A percentile compares a stretch with the other conserved stretches of the same genome.
phyloP scores from a whole-genome alignment of 2,888 invertebrate species.

The Pycnomerus fuliginosus region DNA sequence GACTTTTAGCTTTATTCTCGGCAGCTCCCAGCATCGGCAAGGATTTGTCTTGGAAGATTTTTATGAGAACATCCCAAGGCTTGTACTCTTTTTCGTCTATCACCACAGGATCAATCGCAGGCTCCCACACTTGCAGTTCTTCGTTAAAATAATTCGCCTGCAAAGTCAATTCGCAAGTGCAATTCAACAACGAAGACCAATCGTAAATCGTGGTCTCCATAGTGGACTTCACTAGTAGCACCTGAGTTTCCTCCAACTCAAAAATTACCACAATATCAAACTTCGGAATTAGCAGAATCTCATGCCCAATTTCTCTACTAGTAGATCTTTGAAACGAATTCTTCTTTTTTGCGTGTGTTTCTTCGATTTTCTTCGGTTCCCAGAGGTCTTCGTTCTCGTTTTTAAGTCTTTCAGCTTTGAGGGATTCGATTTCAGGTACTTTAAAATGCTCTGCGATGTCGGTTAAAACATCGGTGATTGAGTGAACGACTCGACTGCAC shows the following conservation, averaged over 20 bases:
- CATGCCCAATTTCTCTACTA: conserved; percentile 24
- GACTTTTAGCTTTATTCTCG: conserved; percentile 36
- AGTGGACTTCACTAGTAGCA: conserved; percentile 58
- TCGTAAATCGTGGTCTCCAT: conserved; percentile 63
- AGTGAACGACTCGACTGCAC: conserved; percentile 72
- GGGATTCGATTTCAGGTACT: conserved; percentile 41
- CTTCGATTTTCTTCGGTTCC: conserved; percentile 66
- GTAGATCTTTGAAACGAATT: conserved; percentile 3
- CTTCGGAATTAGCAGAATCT: conserved; percentile 46
- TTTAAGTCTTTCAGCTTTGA: conserved; percentile 34
- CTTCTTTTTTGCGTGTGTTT: conserved; percentile 9
- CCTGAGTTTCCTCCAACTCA: conserved; percentile 63
- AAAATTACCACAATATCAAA: conserved; percentile 64
- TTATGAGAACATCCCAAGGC: conserved; percentile 72
- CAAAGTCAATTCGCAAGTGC: conserved; percentile 50
- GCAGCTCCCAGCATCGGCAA: conserved; percentile 42
- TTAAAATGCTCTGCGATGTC: conserved; percentile 52
- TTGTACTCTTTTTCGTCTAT: conserved; percentile 65
- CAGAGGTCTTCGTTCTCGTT: conserved; percentile 65
- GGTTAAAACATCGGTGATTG: conserved; percentile 60
- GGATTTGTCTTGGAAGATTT: conserved; percentile 59
- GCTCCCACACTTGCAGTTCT: conserved; percentile 69
- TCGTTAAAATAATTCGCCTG: conserved; percentile 55
- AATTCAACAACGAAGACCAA: conserved; percentile 60
- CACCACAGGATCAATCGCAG: conserved; percentile 74